Percentiles rank a stretch among this genome's conserved stretches.
Evolutionary conservation across 2,797 vertebrate species (phyloP).

Genomic region (Tinamus major): DNA sequence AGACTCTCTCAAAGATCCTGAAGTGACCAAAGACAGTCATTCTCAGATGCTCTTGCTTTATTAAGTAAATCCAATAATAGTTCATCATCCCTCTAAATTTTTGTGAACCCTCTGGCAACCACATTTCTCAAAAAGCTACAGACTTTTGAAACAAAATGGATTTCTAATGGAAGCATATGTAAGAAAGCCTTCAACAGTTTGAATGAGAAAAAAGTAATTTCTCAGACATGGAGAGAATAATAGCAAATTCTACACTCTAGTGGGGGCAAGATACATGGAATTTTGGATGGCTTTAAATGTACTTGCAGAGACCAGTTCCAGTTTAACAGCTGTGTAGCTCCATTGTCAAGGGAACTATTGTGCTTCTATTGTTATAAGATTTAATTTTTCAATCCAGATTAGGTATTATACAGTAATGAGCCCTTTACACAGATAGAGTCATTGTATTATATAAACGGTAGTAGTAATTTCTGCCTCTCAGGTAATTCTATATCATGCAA

Average conservation of each 20-base stretch:
- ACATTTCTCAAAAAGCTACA: background rate
- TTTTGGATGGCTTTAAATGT: background rate
- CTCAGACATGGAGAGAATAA: background rate
- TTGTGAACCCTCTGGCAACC: background rate
- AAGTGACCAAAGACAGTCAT: background rate
- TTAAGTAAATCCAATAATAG: slow-evolving; percentile 13
- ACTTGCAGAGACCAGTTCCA: background rate
- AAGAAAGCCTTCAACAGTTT: background rate
- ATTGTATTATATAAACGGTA: slow-evolving; percentile 50
- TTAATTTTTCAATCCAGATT: slow-evolving; percentile 45
- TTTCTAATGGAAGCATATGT: background rate
- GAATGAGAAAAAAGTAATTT: background rate
- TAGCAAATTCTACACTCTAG: background rate
- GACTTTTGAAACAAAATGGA: background rate
- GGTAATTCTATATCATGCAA: slow-evolving; percentile 3
- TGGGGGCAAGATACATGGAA: background rate
- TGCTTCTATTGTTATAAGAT: background rate
- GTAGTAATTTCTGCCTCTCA: slow-evolving; percentile 24
- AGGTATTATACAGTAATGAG: slow-evolving; percentile 23
- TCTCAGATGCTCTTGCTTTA: background rate
- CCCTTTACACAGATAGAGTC: background rate
- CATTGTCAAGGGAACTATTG: background rate
- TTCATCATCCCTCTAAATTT: background rate
- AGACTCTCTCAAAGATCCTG: background rate
- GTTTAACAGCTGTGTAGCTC: background rate